Evolutionary conservation across 2,797 vertebrate genomes (phyloP).

Genomic region (Mycteria americana): DNA sequence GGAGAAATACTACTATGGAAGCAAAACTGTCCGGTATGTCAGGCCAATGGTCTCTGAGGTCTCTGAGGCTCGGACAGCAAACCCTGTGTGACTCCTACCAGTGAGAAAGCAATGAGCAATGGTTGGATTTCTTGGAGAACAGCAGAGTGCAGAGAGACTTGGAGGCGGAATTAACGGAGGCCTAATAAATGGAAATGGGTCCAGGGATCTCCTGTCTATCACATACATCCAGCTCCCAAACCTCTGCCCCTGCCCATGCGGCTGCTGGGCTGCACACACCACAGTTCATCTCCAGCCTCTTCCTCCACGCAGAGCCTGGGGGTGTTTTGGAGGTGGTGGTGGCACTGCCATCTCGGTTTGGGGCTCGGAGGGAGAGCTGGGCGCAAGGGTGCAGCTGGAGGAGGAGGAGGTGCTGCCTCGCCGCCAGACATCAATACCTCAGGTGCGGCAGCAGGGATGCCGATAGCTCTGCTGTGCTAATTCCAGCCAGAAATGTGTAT

Average conservation of each 20-base stretch:
- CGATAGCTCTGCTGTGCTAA: background rate
- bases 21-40: background rate
- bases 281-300: background rate
- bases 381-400: background rate
- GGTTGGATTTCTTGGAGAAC: background rate
- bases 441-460: background rate
- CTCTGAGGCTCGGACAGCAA: background rate
- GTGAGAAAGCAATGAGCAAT: background rate
- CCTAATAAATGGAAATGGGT: background rate
- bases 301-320: background rate
- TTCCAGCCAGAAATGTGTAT: background rate
- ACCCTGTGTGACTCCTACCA: background rate
- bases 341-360: background rate
- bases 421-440: fast-evolving
- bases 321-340: background rate
- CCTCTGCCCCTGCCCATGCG: background rate
- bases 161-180: background rate
- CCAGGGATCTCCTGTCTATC: background rate
- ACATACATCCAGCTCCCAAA: background rate
- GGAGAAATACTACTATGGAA: background rate
- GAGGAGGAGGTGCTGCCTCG: background rate
- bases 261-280: background rate
- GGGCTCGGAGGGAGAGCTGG: background rate
- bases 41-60: no score
- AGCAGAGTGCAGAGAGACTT: background rate